These are phyloP conservation scores for Drosophila putrida DNA, from an alignment of 2,888 invertebrate genomes.

Conservation along the genomic window DNA sequence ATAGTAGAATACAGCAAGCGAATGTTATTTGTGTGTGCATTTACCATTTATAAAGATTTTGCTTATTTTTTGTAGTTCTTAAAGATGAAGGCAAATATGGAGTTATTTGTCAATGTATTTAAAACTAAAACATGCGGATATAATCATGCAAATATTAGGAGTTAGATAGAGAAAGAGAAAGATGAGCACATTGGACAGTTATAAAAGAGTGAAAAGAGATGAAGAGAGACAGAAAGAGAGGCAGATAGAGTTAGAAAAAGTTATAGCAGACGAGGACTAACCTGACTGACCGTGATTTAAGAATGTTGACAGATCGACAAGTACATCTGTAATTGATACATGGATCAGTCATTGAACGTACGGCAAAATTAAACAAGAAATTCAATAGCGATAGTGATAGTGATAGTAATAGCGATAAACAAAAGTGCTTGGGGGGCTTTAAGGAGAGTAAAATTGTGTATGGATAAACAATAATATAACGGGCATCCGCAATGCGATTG, in stretches of 20 bases:
- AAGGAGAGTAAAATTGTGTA: conserved; percentile 3
- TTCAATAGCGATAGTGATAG: conserved; percentile 33
- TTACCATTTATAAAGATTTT: conserved; percentile 33
- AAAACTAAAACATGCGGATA: conserved; percentile 57
- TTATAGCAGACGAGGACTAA: conserved; percentile 75
- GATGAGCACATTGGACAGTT: conserved; percentile 15
- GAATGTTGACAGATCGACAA: conserved; percentile 85
- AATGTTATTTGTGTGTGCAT: conserved; percentile 22
- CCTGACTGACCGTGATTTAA: conserved; percentile 86
- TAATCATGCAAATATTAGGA: conserved; percentile 57
- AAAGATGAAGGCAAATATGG: conserved; percentile 42
- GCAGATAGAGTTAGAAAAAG: conserved; percentile 30
- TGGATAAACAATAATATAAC: conserved; percentile 28
- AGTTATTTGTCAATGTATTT: conserved; percentile 39
- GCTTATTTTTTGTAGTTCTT: conserved; percentile 35
- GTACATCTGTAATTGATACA: conserved; percentile 84
- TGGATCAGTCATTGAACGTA: conserved; percentile 68
- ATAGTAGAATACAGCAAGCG: conserved; percentile 23
- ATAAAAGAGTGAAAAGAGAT: neutral
- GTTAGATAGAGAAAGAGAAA: conserved; percentile 8
- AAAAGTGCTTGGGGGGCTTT: neutral
- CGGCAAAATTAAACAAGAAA: conserved; percentile 40
- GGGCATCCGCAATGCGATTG: conserved; percentile 27
- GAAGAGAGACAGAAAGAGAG: conserved; percentile 23
- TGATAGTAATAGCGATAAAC: conserved; percentile 20